Evolutionary conservation across 2,888 invertebrate genomes (phyloP).

Genomic region (Rhamphomyia laevipes): DNA sequence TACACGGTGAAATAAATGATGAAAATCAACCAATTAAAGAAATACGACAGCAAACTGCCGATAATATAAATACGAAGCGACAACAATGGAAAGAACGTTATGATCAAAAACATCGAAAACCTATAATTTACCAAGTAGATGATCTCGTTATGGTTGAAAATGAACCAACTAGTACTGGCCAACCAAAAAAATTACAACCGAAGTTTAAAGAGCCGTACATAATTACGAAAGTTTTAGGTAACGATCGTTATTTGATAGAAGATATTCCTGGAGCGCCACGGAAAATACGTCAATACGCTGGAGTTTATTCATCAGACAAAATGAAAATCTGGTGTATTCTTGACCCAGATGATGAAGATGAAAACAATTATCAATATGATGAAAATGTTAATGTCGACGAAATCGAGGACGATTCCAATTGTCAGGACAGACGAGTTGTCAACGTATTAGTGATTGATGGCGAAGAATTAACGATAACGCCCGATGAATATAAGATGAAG

Average conservation of each 20-base stretch:
- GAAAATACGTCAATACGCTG: constrained; percentile 8
- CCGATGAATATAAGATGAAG: no score
- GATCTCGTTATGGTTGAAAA: neutral
- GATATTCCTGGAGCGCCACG: constrained; percentile 12
- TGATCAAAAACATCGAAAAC: neutral
- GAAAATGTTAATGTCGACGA: neutral
- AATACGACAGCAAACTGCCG: neutral
- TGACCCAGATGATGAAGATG: neutral
- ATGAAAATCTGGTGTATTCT: constrained; percentile 9
- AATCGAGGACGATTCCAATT: constrained; percentile 4
- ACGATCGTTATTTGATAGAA: constrained; percentile 13
- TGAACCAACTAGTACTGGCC: neutral
- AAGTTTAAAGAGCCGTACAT: constrained; percentile 13
- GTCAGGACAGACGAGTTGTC: constrained; percentile 4
- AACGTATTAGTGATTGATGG: neutral
- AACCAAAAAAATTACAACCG: constrained; percentile 11
- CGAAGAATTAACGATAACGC: no score
- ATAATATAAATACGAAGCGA: neutral
- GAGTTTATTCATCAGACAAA: constrained; percentile 9
- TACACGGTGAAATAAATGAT: no score
- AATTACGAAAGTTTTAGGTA: constrained; percentile 7
- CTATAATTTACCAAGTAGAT: neutral
- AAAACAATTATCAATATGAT: neutral
- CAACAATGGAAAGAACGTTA: neutral
- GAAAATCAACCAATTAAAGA: neutral